Evolutionary conservation across 2,797 vertebrate genomes (phyloP), one percentile per base, ranked within the genome.

Genomic region (Crenichthys baileyi): DNA sequence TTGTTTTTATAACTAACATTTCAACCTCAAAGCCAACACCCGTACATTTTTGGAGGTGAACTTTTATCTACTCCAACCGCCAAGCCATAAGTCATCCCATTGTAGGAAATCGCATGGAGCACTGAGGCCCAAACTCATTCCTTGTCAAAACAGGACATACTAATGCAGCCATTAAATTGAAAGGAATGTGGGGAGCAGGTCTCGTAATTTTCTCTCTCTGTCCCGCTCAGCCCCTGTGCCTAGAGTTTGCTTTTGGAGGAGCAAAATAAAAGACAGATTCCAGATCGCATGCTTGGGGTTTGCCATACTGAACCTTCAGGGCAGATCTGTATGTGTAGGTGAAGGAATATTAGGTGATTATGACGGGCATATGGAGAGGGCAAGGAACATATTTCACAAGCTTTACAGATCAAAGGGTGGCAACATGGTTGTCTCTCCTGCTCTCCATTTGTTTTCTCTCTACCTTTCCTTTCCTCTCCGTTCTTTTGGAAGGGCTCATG

Each of bases 201-300:
- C 90, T 91, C 82, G 75, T 90, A 89, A 90, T 91, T 92, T 70
- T 87, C 83, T 90, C 80, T 83, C 78, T 75, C 51, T 89, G 89
- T 87, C 88, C 90, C 65, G 85, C 83, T 91, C 89, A 89, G 90
- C 89, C 81, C 84, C 72, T 51, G 41, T 72, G 78, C 84, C 84
- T 85, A 77, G 73, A 56, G 61, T 86, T 90, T 81, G 87, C 90
- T 85, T 85, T 88, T 79, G 81, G 83, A 88, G 74, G 89, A 71
- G 74, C 77, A 39, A 94, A 94, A 95, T 93, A 87, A 94, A 90
- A 95, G 90, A 92, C 93, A 95, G 91, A 80, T 91, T 85, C 68
- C 72, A 85, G 88, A 88, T 90, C 73, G 82, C 79, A 39, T 87
- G 86, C 88, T 87, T 78, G 72, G 80, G 86, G 91, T 88, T 83